Evolutionary conservation across 2,113 vertebrate species (phyloP).

Genomic region (Neoarius graeffei): DNA sequence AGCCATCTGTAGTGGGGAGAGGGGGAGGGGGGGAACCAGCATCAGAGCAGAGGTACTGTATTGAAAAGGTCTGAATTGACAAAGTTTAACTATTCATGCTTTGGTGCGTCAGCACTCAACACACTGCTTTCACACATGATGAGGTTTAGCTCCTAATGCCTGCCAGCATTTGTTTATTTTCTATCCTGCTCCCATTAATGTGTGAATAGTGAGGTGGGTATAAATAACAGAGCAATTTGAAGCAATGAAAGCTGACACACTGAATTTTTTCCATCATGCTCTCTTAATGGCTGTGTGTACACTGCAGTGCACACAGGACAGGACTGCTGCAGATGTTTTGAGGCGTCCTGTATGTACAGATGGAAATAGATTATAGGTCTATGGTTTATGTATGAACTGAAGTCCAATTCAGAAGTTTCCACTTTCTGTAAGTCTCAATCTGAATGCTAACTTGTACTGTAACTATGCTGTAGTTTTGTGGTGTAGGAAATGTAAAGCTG

Average conservation of each 20-base stretch:
- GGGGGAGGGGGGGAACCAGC: slow-evolving; percentile 22
- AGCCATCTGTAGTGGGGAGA: slow-evolving; percentile 56
- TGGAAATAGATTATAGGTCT: not conserved
- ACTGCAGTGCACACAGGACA: slow-evolving; percentile 22
- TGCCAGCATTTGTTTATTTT: slow-evolving; percentile 46
- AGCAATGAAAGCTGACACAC: slow-evolving; percentile 49
- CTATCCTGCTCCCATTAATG: slow-evolving; percentile 40
- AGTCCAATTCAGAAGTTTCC: not conserved
- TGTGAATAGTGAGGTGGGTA: slow-evolving; percentile 15
- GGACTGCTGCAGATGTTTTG: not conserved
- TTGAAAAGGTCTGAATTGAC: not conserved
- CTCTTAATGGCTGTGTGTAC: slow-evolving; percentile 47
- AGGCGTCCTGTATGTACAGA: slow-evolving; percentile 10
- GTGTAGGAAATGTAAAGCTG: not conserved
- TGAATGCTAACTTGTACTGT: not conserved
- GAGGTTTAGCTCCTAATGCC: slow-evolving; percentile 33
- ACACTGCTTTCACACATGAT: slow-evolving; percentile 25
- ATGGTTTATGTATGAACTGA: not conserved
- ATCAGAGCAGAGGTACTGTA: slow-evolving; percentile 15
- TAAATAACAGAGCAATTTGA: slow-evolving; percentile 47
- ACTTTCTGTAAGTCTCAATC: not conserved
- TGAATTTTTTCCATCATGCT: slow-evolving; percentile 45
- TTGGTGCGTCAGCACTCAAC: slow-evolving; percentile 9
- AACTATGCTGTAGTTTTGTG: not conserved
- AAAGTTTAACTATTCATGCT: slow-evolving; percentile 22